Conservation (phyloP, 2,888 invertebrate species). For the Drosophila recens region DNA sequence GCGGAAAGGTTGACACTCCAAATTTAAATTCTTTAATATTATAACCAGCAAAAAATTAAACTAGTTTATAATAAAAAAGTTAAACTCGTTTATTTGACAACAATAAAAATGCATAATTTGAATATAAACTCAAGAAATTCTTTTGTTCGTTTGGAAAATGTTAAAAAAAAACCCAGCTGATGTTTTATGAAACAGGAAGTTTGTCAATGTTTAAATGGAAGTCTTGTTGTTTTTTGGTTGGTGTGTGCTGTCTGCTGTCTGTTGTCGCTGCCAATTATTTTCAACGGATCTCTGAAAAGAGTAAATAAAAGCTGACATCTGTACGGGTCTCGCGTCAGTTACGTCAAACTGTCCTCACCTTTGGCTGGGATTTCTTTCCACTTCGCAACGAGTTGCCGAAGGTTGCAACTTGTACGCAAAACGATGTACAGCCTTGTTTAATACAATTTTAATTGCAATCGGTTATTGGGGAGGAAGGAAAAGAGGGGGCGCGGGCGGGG, state of each 20-base stretch:
- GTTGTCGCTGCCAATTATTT: constrained; percentile 18
- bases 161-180: background rate
- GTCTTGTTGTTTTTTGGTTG: background rate
- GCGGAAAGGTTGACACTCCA: background rate
- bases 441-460: constrained; percentile 43
- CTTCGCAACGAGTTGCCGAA: constrained; percentile 22
- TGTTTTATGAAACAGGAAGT: constrained; percentile 50
- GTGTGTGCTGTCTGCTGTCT: background rate
- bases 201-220: constrained; percentile 9
- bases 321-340: constrained; percentile 3
- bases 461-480: constrained; percentile 1
- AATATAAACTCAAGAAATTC: constrained; percentile 48
- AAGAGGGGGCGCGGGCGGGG: background rate
- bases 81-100: constrained; percentile 30
- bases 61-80: background rate
- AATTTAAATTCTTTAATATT: background rate
- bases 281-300: constrained; percentile 1
- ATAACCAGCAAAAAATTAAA: background rate
- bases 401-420: constrained; percentile 27
- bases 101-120: constrained; percentile 10
- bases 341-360: constrained; percentile 33
- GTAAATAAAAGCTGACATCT: constrained; percentile 27
- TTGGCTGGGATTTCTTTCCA: constrained; percentile 2
- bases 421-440: constrained; percentile 16
- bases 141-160: constrained; percentile 45